These are phyloP conservation scores for Trematomus loennbergii DNA, from an alignment of 2,113 vertebrate species.

Conservation along the genomic window DNA sequence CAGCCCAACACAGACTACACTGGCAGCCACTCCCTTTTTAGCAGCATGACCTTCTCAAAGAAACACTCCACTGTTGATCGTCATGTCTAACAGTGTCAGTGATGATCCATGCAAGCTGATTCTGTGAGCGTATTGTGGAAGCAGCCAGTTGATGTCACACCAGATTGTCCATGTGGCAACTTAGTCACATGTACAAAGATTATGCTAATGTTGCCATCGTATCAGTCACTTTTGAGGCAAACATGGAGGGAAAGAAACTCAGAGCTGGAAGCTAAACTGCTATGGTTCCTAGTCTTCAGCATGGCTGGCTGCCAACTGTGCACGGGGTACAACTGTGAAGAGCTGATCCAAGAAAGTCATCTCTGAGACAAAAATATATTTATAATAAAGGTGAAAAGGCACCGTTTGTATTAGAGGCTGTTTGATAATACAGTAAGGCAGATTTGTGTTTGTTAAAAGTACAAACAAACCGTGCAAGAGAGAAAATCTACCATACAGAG, in stretches of 20 bases:
- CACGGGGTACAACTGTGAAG: neutral
- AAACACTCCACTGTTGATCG: neutral
- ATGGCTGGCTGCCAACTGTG: slow-evolving; percentile 3
- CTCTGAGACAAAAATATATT: neutral
- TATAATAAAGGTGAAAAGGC: neutral
- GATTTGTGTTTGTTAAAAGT: neutral
- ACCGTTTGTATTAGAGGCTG: neutral
- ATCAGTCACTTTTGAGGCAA: neutral
- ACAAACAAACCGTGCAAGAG: neutral
- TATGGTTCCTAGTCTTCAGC: neutral
- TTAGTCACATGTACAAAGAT: slow-evolving; percentile 11
- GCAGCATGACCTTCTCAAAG: neutral
- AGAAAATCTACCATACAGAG: neutral
- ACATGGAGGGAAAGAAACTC: neutral
- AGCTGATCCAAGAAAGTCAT: slow-evolving; percentile 6
- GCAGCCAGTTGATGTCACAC: neutral
- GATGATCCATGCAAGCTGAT: neutral
- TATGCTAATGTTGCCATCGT: neutral
- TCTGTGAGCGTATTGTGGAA: neutral
- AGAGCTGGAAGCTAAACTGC: neutral
- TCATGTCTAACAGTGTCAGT: neutral
- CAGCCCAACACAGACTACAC: neutral
- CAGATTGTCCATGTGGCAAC: slow-evolving; percentile 2
- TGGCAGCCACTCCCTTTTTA: neutral
- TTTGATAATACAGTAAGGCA: neutral